Evolutionary conservation across 2,888 invertebrate genomes (phyloP), one percentile per base, ranked within the genome.

Genomic region (Conops quadrifasciatus): DNA sequence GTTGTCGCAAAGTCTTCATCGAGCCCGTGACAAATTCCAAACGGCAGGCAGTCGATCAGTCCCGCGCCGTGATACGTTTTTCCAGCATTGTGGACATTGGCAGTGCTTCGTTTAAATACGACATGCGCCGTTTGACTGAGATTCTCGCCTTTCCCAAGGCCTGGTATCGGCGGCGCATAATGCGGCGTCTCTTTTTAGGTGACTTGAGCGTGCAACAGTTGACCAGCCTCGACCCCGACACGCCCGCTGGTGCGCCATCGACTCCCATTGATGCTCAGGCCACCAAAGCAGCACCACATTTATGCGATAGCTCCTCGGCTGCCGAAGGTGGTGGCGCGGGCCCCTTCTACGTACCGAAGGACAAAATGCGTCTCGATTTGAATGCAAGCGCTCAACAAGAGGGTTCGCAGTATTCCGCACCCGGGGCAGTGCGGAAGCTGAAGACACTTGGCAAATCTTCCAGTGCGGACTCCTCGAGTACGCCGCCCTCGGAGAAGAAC

Each of bases 111-210:
- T 98, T 99, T 87, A 97, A 98, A 83, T 99, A 98, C 86, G 98
- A 99, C 85, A 98, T 99, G 97, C 90, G 98, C 47, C 90, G 98
- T 0, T 87, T 99, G 74, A 94, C 96, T 0, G 99, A 99, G 88
- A 97, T 99, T 81, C 88, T 99, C 72, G 97, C 97, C 0, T 98
- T 99, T 85, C 98, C 98, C 0, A 97, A 97, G 87, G 98, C 98
- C 16, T 99, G 99, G 99, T 99, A 99, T 86, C 88, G 98, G 2
- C 90, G 96, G 51, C 94, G 94, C 77, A 95, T 99, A 80, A 96
- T 98, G 36, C 89, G 97, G 9, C 88, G 97, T 28, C 89, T 98
- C 81, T 97, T 97, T 87, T 89, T 97, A 66, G 97, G 99, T 0
- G 98, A 99, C 86, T 89, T 97, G 70, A 94, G 93, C 81, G 89